Evolutionary conservation across 35 echinoderm and acorn worm species (phyloP).

Genomic region (Strongylocentrotus purpuratus): DNA sequence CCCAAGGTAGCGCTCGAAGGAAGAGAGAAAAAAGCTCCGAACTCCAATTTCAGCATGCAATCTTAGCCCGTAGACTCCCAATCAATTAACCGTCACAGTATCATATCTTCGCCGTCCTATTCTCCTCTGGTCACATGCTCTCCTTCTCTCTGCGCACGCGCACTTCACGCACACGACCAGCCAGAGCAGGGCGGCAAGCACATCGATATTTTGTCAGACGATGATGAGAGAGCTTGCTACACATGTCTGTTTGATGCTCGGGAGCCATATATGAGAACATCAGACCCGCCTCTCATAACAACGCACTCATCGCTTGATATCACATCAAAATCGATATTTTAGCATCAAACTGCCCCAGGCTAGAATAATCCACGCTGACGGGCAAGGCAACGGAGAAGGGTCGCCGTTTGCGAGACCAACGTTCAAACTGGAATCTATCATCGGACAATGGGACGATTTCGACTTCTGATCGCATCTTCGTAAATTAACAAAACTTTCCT

Average conservation of each 20-base stretch:
- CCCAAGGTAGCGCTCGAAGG: neutral
- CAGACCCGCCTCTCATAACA: neutral
- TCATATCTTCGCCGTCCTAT: neutral
- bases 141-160: neutral
- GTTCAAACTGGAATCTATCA: neutral
- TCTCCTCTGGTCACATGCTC: neutral
- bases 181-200: neutral
- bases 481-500: neutral
- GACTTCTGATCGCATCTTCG: neutral
- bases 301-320: neutral
- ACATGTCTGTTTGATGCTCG: neutral
- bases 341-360: neutral
- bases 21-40: neutral
- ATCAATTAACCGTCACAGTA: neutral
- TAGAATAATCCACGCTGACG: neutral
- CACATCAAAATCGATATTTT: constrained; percentile 13
- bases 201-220: constrained; percentile 11
- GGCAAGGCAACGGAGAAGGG: neutral
- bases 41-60: constrained; percentile 10
- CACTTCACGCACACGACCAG: neutral
- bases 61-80: constrained; percentile 7
- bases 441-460: neutral
- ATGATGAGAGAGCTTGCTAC: neutral
- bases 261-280: neutral
- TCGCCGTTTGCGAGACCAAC: neutral